Percentiles rank a stretch among this genome's conserved stretches.
phyloP scores from a whole-genome alignment of 35 echinoderm and acorn worm genomes.

The Apostichopus parvimensis region DNA sequence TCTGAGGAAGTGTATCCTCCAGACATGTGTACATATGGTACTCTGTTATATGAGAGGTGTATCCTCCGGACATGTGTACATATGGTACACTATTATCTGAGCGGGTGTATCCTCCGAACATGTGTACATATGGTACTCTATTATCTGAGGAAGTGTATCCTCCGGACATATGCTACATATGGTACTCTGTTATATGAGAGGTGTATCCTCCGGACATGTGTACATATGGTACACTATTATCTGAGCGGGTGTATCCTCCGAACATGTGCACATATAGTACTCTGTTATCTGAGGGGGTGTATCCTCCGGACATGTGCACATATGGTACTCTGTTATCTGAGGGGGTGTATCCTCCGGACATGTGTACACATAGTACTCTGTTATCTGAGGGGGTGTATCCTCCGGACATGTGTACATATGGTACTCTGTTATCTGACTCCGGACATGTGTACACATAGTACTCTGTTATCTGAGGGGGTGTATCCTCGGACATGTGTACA shows the following conservation, averaged over 20 bases:
- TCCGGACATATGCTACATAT: conserved; percentile 5
- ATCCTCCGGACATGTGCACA: not conserved
- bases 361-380: conserved; percentile 4
- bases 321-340: conserved; percentile 2
- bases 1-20: not conserved
- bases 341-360: not conserved
- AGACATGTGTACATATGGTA: conserved; percentile 17
- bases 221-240: not conserved
- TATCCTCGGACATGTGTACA: conserved; percentile 3
- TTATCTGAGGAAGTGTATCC: not conserved
- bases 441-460: conserved; percentile 23
- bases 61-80: not conserved
- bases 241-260: not conserved
- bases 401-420: conserved; percentile 20
- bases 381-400: not conserved
- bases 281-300: not conserved
- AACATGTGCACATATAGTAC: conserved; percentile 14
- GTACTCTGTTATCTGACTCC: not conserved
- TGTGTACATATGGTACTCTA: not conserved
- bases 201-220: not conserved
- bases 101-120: not conserved
- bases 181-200: not conserved
- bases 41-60: not conserved
- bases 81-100: not conserved
- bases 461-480: not conserved